Percentiles rank a stretch among this genome's conserved stretches.
Conservation (phyloP, 2,888 invertebrate genomes). For the Brachyopa scutellaris region DNA sequence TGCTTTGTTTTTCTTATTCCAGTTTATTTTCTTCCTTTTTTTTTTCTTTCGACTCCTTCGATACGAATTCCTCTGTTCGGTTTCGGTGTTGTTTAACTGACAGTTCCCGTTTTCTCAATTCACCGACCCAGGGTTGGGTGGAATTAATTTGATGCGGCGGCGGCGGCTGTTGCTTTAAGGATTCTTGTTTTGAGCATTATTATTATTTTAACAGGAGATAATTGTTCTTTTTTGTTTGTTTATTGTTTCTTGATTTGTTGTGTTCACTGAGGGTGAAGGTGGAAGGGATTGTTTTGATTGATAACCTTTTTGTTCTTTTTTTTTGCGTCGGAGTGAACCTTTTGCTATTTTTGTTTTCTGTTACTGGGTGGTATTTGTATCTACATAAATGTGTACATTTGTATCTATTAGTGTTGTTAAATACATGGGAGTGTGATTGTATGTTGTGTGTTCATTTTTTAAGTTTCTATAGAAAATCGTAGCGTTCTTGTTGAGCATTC, state of each 20-base stretch:
- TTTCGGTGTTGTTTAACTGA: too few species aligned
- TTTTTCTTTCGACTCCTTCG: not conserved
- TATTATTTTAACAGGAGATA: slow-evolving; percentile 48
- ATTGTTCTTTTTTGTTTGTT: slow-evolving; percentile 46
- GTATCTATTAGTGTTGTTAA: too few species aligned
- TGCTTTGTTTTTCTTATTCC: not conserved
- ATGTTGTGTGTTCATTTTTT: too few species aligned
- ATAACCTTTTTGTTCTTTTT: slow-evolving; percentile 21
- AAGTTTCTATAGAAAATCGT: too few species aligned
- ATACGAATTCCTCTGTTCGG: not conserved
- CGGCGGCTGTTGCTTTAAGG: not conserved
- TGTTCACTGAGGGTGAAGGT: not conserved
- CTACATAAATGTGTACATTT: too few species aligned
- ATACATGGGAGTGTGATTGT: too few species aligned
- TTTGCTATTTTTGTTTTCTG: not conserved
- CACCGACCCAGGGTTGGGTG: not conserved
- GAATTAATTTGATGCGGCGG: slow-evolving; percentile 33
- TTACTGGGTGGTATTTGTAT: too few species aligned
- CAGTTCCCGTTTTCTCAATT: too few species aligned
- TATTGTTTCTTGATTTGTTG: slow-evolving; percentile 39
- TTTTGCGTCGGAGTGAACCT: not conserved
- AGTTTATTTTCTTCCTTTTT: slow-evolving; percentile 10
- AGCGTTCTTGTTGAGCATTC: too few species aligned
- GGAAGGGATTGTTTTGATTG: slow-evolving; percentile 33
- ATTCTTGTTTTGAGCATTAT: slow-evolving; percentile 29